Evolutionary conservation across 2,113 vertebrate species (phyloP).

Genomic region (Tupaia chinensis): DNA sequence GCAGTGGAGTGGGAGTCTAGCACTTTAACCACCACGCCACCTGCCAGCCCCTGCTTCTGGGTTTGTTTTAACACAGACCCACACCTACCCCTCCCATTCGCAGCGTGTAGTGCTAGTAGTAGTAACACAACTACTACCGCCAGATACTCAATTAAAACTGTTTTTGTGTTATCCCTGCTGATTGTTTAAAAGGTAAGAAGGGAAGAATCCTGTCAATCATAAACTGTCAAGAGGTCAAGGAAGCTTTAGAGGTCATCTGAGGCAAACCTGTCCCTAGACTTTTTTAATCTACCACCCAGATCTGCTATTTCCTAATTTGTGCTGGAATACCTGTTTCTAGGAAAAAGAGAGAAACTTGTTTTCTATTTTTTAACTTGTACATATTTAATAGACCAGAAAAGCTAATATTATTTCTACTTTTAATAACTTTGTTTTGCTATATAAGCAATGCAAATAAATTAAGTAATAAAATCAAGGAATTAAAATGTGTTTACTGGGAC

Average conservation of each 20-base stretch:
- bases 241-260: neutral
- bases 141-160: neutral
- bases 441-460: neutral
- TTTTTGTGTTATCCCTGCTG: neutral
- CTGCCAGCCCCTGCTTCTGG: too few relatives aligned
- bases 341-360: neutral
- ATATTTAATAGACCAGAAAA: neutral
- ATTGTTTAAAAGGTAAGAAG: neutral
- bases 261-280: constrained; percentile 8
- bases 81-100: neutral
- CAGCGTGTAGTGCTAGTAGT: neutral
- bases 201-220: neutral
- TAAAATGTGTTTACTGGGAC: neutral
- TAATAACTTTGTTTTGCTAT: constrained; percentile 19
- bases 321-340: neutral
- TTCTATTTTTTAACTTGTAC: neutral
- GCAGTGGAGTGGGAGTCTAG: too few relatives aligned
- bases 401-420: neutral
- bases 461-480: constrained; percentile 31
- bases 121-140: neutral
- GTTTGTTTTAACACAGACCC: neutral
- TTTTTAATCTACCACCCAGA: neutral
- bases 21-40: too few relatives aligned
- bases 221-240: neutral
- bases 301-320: constrained; percentile 23